Evolutionary conservation across 2,888 invertebrate genomes (phyloP).

Genomic region (Nectonema munidae): DNA sequence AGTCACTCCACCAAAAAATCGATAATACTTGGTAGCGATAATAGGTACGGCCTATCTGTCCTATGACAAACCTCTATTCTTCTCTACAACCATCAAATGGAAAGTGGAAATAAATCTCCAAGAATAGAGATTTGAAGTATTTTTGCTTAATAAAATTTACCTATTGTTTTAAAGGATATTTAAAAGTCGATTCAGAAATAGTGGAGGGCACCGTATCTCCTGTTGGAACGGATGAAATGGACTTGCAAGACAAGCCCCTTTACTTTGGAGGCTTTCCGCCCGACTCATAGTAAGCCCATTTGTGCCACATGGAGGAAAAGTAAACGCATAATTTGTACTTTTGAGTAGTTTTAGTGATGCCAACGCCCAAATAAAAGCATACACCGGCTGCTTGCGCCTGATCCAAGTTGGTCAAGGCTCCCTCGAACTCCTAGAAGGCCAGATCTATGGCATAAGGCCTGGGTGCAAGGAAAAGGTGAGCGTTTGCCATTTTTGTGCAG

Average conservation of each 20-base stretch:
- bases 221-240: constrained; percentile 19
- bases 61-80: no score
- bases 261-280: constrained; percentile 57
- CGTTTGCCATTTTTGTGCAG: no score
- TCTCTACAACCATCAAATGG: no score
- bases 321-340: constrained; percentile 1
- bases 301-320: constrained; percentile 14
- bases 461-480: constrained; percentile 37
- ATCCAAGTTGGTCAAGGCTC: constrained; percentile 37
- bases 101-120: no score
- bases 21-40: no score
- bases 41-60: no score
- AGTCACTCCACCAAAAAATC: no score
- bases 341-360: not conserved
- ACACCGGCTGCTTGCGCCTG: constrained; percentile 49
- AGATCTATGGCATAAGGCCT: constrained; percentile 38
- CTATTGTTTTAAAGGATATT: constrained; percentile 1
- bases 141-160: no score
- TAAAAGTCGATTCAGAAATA: constrained; percentile 7
- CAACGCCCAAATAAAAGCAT: constrained; percentile 24
- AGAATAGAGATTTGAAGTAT: no score
- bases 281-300: constrained; percentile 26
- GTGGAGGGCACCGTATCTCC: constrained; percentile 16
- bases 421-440: constrained; percentile 35
- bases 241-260: constrained; percentile 31